Evolutionary conservation across 2,888 invertebrate species (phyloP), one percentile per base, ranked within the genome.

Genomic region (Aleiodes testaceus): DNA sequence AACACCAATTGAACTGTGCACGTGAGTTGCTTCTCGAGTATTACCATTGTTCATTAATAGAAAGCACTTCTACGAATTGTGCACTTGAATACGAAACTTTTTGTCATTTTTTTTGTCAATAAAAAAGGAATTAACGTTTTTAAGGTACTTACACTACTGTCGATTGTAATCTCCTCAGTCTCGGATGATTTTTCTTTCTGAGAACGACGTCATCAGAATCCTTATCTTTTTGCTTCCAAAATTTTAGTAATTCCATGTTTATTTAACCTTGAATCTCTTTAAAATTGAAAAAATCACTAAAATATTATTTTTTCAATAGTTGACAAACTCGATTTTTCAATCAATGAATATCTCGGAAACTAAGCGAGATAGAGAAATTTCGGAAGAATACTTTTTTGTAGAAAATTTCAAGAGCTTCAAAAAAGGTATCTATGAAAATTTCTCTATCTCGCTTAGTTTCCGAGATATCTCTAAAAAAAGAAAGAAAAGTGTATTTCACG

Each of bases 91-190:
- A 11, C 6, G 3, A 20, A 12, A 9, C 6, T 63, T 69, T 44
- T 36, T 12, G 7, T 49, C 9, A 14, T 20, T 6, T 30, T 26
- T 47, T 9, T 65, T 6, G 47, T 47, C 11, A 12, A 30, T 16
- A 49, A 65, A 55, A 30, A 52, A 69, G 14, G 66, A 47, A 63
- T 67, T 5, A 52, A 18, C n/a, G 14, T n/a, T 68, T 44, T 66
- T 36, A 30, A 26, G 44, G 7, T 66, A 77, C 74, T 77, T 70
- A 75, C 75, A 61, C 71, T 53, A 20, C 72, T 11, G 77, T 72
- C 30, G 77, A 77, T 61, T 67, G 30, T 30, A 77, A 64, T 66
- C 77, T 69, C 53, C 45, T 70, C 2, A 77, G 74, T 72, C 74
- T 66, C 16, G 77, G 77, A 70, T 77, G 77, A 50, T 53, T 22